Evolutionary conservation across 1,140 invertebrate species (phyloP).

Genomic region (Bilobella aurantiaca): DNA sequence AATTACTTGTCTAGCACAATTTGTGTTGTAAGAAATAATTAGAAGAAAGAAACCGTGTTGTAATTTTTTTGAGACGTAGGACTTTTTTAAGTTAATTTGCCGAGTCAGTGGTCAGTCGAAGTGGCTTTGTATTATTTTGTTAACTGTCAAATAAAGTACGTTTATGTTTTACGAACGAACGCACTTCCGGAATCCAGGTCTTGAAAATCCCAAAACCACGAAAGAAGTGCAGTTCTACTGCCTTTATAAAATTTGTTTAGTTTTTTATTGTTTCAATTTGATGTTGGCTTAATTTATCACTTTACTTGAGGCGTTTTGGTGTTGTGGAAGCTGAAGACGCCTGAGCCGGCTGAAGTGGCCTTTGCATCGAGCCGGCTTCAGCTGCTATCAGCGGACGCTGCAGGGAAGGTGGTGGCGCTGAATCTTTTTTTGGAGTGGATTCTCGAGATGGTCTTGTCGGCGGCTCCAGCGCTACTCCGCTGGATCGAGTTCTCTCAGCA

Average conservation of each 20-base stretch:
- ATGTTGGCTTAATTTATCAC: too few species aligned
- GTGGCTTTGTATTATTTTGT: too few species aligned
- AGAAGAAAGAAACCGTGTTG: too few species aligned
- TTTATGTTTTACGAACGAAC: too few species aligned
- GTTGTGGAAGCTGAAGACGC: background rate
- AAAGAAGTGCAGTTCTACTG: background rate
- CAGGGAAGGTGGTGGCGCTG: constrained; percentile 12
- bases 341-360: constrained; percentile 28
- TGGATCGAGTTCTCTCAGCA: constrained; percentile 20
- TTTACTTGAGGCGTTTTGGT: background rate
- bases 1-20: constrained; percentile 98
- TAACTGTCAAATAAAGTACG: too few species aligned
- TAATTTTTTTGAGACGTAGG: too few species aligned
- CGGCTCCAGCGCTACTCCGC: constrained; percentile 8
- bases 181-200: too few species aligned
- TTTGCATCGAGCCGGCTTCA: constrained; percentile 13
- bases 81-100: too few species aligned
- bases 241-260: background rate
- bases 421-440: constrained; percentile 25
- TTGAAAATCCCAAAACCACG: too few species aligned
- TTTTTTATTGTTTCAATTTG: background rate
- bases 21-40: too few species aligned
- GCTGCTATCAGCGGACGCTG: constrained; percentile 30
- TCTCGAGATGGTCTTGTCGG: constrained; percentile 28
- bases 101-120: too few species aligned